These are phyloP conservation scores for Pachydiplax longipennis DNA, from an alignment of 2,888 invertebrate genomes.

Conservation along the genomic window DNA sequence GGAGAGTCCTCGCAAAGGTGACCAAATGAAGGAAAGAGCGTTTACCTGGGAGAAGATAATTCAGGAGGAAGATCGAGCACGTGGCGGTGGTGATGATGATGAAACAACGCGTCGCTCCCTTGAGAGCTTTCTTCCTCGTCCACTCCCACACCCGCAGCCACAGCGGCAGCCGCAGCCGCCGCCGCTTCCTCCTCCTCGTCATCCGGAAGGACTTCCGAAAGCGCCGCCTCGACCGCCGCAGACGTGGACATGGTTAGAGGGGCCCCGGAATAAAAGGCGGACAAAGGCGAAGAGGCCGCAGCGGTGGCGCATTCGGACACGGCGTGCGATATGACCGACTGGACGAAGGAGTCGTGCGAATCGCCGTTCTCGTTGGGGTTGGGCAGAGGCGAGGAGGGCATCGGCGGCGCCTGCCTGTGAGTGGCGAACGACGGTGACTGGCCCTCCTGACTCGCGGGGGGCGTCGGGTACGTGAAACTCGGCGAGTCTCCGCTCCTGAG, in stretches of 20 bases:
- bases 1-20: no score
- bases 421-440: conserved; percentile 66
- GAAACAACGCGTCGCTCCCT: conserved; percentile 22
- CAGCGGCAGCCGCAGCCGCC: conserved; percentile 65
- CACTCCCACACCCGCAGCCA: conserved; percentile 65
- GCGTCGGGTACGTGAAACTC: conserved; percentile 83
- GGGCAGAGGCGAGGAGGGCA: conserved; percentile 57
- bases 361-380: conserved; percentile 37
- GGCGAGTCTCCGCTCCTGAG: conserved; percentile 72
- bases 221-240: conserved; percentile 84
- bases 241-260: conserved; percentile 76
- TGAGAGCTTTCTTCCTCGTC: conserved; percentile 60
- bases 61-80: conserved; percentile 48
- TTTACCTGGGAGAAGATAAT: conserved; percentile 50
- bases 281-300: conserved; percentile 73
- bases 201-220: conserved; percentile 79
- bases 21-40: neutral
- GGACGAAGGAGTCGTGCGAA: conserved; percentile 48
- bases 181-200: conserved; percentile 48
- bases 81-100: conserved; percentile 65
- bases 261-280: conserved; percentile 75
- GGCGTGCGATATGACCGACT: conserved; percentile 54
- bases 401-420: conserved; percentile 61
- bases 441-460: conserved; percentile 87
- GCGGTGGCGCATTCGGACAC: conserved; percentile 54